Percentiles rank a stretch among this genome's conserved stretches.
Conservation (phyloP, 2,113 vertebrate species). For the Lota lota region DNA sequence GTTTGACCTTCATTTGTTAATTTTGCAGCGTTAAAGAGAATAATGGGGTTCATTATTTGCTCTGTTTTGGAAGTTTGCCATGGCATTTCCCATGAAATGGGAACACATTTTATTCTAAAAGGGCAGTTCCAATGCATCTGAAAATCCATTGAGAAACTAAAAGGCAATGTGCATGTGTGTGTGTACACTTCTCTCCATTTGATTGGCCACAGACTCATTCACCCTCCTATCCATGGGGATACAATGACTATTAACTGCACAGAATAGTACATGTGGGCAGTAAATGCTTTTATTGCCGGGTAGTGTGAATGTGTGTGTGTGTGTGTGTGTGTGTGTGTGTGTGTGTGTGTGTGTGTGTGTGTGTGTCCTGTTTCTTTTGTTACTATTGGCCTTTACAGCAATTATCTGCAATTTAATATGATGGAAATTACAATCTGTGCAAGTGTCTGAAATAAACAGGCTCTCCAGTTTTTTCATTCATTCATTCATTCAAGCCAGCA, state of each 20-base stretch:
- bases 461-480: too few relatives aligned
- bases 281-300: too few relatives aligned
- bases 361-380: too few relatives aligned
- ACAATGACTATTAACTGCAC: neutral
- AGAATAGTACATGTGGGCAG: too few relatives aligned
- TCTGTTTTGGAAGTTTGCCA: constrained; percentile 1
- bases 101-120: constrained; percentile 34
- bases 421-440: too few relatives aligned
- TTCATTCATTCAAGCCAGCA: too few relatives aligned
- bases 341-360: too few relatives aligned
- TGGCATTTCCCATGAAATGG: constrained; percentile 10
- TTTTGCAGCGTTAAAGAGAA: neutral
- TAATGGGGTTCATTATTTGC: constrained; percentile 5
- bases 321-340: too few relatives aligned
- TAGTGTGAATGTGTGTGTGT: constrained; percentile 7
- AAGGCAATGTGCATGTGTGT: constrained; percentile 15
- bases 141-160: constrained; percentile 12
- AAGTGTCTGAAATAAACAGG: too few relatives aligned
- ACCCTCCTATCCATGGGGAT: constrained; percentile 17
- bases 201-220: constrained; percentile 17
- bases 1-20: too few relatives aligned
- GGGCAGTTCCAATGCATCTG: constrained; percentile 33
- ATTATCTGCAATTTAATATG: too few relatives aligned
- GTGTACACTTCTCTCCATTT: neutral
- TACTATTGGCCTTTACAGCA: too few relatives aligned